phyloP scores from a whole-genome alignment of 2,797 vertebrate genomes.

The Spondyliosoma cantharus region DNA sequence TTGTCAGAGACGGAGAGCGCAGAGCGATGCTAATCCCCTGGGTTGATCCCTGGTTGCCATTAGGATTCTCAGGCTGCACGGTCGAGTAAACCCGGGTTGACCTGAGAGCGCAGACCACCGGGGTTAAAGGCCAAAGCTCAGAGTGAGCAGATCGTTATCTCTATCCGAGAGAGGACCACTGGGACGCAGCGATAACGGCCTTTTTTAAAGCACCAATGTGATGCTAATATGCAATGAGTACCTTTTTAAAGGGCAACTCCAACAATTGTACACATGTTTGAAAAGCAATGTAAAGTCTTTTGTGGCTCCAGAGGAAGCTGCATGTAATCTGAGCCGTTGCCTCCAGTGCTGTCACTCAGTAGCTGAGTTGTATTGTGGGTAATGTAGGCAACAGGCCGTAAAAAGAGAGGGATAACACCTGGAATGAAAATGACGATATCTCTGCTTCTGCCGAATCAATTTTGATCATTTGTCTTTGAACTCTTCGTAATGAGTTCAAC shows the following conservation, averaged over 20 bases:
- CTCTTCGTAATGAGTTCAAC: too few relatives aligned
- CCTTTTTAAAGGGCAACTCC: neutral
- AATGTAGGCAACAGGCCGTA: too few relatives aligned
- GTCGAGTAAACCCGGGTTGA: slow-evolving; percentile 58
- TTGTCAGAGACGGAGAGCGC: slow-evolving; percentile 1
- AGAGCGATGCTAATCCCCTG: slow-evolving; percentile 5
- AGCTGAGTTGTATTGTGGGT: too few relatives aligned
- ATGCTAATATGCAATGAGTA: neutral
- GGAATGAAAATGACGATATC: too few relatives aligned
- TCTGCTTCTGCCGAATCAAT: too few relatives aligned
- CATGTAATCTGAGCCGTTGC: too few relatives aligned
- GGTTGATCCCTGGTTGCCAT: slow-evolving; percentile 44
- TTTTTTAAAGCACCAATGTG: slow-evolving; percentile 16
- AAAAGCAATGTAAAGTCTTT: too few relatives aligned
- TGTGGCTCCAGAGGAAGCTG: too few relatives aligned
- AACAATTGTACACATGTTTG: slow-evolving; percentile 5
- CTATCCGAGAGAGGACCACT: slow-evolving; percentile 40
- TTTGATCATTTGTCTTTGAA: too few relatives aligned
- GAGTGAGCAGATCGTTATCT: slow-evolving; percentile 70
- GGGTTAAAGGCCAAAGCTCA: slow-evolving; percentile 63
- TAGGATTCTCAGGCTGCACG: slow-evolving; percentile 62
- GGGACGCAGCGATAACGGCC: neutral
- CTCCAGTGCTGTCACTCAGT: too few relatives aligned
- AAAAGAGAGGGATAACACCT: too few relatives aligned
- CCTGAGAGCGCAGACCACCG: slow-evolving; percentile 55